These are phyloP conservation scores for Drosophila nasuta DNA, from an alignment of 1,140 invertebrate species.

Conservation along the genomic window DNA sequence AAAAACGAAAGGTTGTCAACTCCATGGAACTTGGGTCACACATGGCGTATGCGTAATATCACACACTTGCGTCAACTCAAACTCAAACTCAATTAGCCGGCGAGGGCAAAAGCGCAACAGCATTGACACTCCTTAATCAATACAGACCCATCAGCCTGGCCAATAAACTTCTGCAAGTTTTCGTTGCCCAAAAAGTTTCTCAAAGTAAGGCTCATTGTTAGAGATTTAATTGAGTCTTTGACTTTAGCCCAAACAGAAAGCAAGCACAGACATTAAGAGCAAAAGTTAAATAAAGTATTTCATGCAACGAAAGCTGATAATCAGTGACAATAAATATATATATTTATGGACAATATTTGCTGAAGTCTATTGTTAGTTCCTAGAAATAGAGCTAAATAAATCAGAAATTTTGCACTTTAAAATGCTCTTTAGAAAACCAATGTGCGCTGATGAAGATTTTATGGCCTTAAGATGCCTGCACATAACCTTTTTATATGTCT, in stretches of 20 bases:
- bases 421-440: not conserved
- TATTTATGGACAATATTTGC: not conserved
- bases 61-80: conserved; percentile 8
- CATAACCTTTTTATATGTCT: conserved; percentile 36
- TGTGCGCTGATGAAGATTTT: not conserved
- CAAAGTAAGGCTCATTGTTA: conserved; percentile 22
- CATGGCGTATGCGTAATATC: conserved; percentile 36
- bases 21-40: conserved; percentile 11
- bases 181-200: conserved; percentile 21
- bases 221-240: conserved; percentile 36
- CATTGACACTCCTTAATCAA: conserved; percentile 35
- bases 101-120: not conserved
- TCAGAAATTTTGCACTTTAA: not conserved
- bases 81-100: conserved; percentile 46
- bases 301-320: not conserved
- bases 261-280: not conserved
- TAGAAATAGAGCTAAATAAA: not conserved
- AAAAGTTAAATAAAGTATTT: conserved; percentile 2
- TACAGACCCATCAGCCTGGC: conserved; percentile 8
- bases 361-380: not conserved
- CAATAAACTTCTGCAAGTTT: conserved; percentile 22
- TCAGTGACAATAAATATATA: not conserved
- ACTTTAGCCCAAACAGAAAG: conserved; percentile 5
- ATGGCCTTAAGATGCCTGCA: conserved; percentile 9
- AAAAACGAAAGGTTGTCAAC: conserved; percentile 30